phyloP scores from a whole-genome alignment of 1,140 invertebrate species.

The Atta texana region DNA sequence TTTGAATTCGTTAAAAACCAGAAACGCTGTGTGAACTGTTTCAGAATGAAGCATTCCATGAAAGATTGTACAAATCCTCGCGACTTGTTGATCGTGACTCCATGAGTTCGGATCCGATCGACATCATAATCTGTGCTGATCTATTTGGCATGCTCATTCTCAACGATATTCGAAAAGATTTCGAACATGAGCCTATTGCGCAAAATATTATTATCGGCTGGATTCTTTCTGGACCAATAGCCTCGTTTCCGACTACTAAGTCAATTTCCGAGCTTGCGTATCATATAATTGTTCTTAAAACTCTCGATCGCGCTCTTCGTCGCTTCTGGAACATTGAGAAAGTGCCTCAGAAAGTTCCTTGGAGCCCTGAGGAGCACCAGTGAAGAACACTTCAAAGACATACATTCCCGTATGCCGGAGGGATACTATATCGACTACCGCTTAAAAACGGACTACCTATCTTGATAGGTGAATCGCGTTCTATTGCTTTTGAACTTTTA shows the following conservation, averaged over 20 bases:
- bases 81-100: neutral
- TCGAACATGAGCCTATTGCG: too few species aligned
- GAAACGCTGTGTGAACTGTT: neutral
- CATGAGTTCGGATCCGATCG: neutral
- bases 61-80: neutral
- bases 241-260: too few species aligned
- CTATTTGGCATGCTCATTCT: neutral
- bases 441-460: neutral
- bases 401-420: neutral
- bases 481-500: neutral
- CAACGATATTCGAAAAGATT: too few species aligned
- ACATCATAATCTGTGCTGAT: slow-evolving; percentile 1
- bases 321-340: neutral
- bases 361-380: neutral
- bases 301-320: neutral
- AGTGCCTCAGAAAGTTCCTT: neutral
- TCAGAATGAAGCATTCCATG: neutral
- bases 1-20: neutral
- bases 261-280: neutral
- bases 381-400: neutral
- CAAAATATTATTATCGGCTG: too few species aligned
- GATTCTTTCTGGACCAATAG: too few species aligned
- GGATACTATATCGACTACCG: neutral
- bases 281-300: neutral
- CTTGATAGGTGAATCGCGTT: neutral